These are phyloP conservation scores for Bungarus multicinctus DNA, from an alignment of 2,113 vertebrate species.

Conservation along the genomic window DNA sequence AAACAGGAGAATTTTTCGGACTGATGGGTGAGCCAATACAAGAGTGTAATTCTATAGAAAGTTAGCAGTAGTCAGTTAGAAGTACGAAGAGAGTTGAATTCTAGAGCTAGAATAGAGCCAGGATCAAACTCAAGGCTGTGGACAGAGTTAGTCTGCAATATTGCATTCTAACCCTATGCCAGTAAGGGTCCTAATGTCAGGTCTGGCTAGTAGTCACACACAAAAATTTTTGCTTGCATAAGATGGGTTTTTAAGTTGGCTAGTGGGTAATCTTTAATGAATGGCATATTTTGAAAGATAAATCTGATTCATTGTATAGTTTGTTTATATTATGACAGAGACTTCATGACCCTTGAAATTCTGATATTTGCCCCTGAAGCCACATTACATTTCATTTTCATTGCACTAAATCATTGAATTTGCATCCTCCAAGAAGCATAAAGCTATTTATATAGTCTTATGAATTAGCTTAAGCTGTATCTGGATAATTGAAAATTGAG, in stretches of 20 bases:
- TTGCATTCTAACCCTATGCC: too few relatives aligned
- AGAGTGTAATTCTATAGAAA: neutral
- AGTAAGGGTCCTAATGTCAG: neutral
- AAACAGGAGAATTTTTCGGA: neutral
- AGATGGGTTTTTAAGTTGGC: neutral
- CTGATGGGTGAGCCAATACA: neutral
- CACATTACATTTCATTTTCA: neutral
- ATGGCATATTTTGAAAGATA: neutral
- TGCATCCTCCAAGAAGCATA: neutral
- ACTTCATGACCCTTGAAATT: neutral
- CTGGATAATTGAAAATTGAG: neutral
- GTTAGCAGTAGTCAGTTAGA: neutral
- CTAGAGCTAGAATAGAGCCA: neutral
- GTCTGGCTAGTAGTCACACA: neutral
- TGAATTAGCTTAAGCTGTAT: neutral
- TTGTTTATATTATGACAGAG: neutral
- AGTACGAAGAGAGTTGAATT: neutral
- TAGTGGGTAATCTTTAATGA: neutral
- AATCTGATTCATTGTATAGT: neutral
- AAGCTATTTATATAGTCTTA: neutral
- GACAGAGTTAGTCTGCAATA: too few relatives aligned
- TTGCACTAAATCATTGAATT: too few relatives aligned
- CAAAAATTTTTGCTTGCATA: neutral
- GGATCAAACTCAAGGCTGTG: too few relatives aligned
- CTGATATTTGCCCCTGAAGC: neutral